Percentiles rank a stretch among this genome's conserved stretches.
phyloP scores from a whole-genome alignment of 2,797 vertebrate genomes.

The Rhinella marina region DNA sequence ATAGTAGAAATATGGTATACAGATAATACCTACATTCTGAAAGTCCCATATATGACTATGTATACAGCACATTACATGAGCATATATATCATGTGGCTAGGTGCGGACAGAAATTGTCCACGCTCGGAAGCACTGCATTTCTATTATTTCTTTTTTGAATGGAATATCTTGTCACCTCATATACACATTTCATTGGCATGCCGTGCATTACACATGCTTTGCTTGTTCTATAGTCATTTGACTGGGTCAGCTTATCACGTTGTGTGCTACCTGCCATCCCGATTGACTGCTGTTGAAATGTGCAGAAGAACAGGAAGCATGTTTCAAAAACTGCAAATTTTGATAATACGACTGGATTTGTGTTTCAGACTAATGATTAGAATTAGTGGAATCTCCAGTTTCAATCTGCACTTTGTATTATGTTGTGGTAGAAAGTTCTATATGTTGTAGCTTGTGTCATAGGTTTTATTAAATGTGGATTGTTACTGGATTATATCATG shows the following conservation, averaged over 20 bases:
- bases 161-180: constrained; percentile 29
- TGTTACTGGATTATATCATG: neutral
- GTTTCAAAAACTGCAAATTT: neutral
- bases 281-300: neutral
- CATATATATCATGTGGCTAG: constrained; percentile 29
- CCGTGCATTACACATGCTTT: constrained; percentile 12
- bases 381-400: neutral
- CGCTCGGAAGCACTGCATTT: constrained; percentile 3
- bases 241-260: neutral
- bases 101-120: neutral
- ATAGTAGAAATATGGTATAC: neutral
- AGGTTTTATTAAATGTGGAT: neutral
- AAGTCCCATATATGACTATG: constrained; percentile 37
- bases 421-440: neutral
- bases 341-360: neutral
- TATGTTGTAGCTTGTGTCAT: neutral
- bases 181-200: constrained; percentile 12
- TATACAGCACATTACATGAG: neutral
- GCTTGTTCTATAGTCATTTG: neutral
- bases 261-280: neutral
- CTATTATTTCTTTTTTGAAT: neutral
- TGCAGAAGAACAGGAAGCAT: neutral
- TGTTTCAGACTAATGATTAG: neutral
- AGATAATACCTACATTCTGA: neutral
- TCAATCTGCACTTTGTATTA: neutral